A percentile compares a stretch with the other conserved stretches of the same genome.
Evolutionary conservation across 2,888 invertebrate species (phyloP).

Genomic region (Anthoptus insignis): DNA sequence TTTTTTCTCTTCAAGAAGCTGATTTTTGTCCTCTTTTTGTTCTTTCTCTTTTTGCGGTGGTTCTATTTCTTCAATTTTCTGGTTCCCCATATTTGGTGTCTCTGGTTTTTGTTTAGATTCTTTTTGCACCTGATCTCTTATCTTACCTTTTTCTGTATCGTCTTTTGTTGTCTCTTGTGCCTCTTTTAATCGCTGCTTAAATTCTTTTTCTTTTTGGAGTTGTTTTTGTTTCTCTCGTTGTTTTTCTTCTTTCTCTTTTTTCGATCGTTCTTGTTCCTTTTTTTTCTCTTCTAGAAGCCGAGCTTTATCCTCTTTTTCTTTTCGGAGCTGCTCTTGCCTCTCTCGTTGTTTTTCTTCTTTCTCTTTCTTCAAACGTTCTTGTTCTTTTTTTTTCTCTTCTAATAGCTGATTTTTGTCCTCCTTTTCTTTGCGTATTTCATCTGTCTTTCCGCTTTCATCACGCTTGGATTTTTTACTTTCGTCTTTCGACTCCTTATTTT

Average conservation of each 20-base stretch:
- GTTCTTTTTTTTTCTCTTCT: constrained; percentile 36
- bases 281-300: constrained; percentile 7
- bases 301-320: too few species aligned
- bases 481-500: constrained; percentile 6
- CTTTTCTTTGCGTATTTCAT: too few species aligned
- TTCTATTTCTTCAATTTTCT: constrained; percentile 26
- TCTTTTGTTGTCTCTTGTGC: too few species aligned
- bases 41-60: constrained; percentile 32
- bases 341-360: constrained; percentile 34
- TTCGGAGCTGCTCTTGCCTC: constrained; percentile 24
- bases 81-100: constrained; percentile 26
- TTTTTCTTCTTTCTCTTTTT: too few species aligned
- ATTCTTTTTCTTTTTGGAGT: constrained; percentile 24
- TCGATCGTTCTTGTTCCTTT: constrained; percentile 27
- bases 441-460: too few species aligned
- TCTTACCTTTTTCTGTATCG: constrained; percentile 38
- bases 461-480: constrained; percentile 30
- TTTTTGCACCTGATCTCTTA: too few species aligned
- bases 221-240: too few species aligned
- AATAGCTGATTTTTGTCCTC: constrained; percentile 26
- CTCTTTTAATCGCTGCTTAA: constrained; percentile 25
- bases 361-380: constrained; percentile 36
- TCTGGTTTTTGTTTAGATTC: constrained; percentile 28
- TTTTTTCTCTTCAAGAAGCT: constrained; percentile 32
- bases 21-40: constrained; percentile 43